Evolutionary conservation across 2,888 invertebrate species (phyloP).

Genomic region (Pomacea canaliculata): DNA sequence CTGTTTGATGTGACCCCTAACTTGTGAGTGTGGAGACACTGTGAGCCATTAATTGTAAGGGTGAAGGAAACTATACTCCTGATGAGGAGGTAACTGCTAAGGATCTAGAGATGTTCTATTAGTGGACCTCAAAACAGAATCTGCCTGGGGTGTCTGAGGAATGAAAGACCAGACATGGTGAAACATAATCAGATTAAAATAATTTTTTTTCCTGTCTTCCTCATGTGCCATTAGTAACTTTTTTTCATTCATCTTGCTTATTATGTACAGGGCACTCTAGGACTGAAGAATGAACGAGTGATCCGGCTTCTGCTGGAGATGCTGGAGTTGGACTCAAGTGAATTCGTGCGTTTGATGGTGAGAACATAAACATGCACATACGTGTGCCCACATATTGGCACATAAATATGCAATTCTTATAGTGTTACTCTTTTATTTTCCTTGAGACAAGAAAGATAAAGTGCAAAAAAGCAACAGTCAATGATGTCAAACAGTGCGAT

Average conservation of each 20-base stretch:
- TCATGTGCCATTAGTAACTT: too few species aligned
- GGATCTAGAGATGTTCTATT: too few species aligned
- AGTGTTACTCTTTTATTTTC: neutral
- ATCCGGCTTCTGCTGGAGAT: constrained; percentile 64
- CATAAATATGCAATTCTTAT: neutral
- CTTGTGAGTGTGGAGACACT: neutral
- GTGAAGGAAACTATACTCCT: neutral
- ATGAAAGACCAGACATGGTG: too few species aligned
- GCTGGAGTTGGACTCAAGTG: constrained; percentile 67
- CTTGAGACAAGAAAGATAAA: neutral
- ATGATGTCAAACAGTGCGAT: too few species aligned
- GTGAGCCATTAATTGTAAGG: neutral
- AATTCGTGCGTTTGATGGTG: constrained; percentile 67
- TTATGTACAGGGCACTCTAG: constrained; percentile 61
- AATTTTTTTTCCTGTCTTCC: too few species aligned
- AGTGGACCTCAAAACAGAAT: too few species aligned
- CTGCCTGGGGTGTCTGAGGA: too few species aligned
- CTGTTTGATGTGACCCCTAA: neutral
- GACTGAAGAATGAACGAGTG: constrained; percentile 66
- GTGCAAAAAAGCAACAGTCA: neutral
- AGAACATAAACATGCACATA: constrained; percentile 18
- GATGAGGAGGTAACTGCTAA: too few species aligned
- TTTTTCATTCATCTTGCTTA: too few species aligned
- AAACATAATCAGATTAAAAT: too few species aligned
- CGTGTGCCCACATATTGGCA: neutral